Evolutionary conservation across 2,797 vertebrate genomes (phyloP), one percentile per base, ranked within the genome.

Genomic region (Ciconia nigra): DNA sequence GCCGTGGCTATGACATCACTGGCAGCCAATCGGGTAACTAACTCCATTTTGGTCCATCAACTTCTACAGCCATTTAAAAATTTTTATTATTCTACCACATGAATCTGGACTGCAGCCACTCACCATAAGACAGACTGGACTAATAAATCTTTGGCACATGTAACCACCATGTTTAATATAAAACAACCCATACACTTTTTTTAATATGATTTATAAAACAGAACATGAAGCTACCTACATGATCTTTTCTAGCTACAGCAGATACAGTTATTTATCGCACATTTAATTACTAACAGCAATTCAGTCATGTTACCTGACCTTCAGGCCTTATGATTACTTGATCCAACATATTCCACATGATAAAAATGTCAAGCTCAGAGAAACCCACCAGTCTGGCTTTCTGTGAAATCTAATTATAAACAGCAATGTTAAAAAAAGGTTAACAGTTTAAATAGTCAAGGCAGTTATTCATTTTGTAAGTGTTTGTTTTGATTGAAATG

Each of bases 101-200:
- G 94, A 96, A 89, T 91, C 93, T 97, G 97, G 96, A 95, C 86
- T 94, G 80, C 82, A 92, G 96, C 96, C 96, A 97, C 76, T 96
- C 71, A 93, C 88, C 83, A 22, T 82, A 76, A 90, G 94, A 90
- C 95, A 95, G 96, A 84, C 94, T 90, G 96, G 88, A 93, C 90
- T 97, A 94, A 95, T 96, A 95, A 98, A 97, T 98, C 96, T 98
- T 98, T 98, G 98, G 97, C 98, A 98, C 97, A 94, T 98, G 96
- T 96, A 98, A 98, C 95, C 97, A 98, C 97, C 96, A 92, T 97
- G 92, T 96, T 96, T 85, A 94, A 83, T 97, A 87, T 90, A 63
- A 96, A 92, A 70, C 89, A 96, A 96, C 63, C 90, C 89, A 80
- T 70, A 92, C 91, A 78, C 42, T 96, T 95, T 94, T 95, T 93